Base-by-base conservation (phyloP, 2,888 invertebrate genomes). In the Zelleria hepariella region DNA sequence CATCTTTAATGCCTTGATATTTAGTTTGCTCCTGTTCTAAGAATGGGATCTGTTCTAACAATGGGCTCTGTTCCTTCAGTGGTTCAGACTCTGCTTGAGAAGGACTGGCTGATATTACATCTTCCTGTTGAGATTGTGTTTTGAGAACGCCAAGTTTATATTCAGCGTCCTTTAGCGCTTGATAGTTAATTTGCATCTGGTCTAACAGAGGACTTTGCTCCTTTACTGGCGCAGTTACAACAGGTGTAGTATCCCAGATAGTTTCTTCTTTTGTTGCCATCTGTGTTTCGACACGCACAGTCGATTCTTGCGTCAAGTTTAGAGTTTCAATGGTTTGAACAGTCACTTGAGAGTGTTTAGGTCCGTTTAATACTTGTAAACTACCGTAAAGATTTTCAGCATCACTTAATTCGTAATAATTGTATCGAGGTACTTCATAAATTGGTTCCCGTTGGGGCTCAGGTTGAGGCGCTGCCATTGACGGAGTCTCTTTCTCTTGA, bases 1-100 rank as follows among this genome's bases (percentile, higher is more conserved):
- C 77, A 64, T 81, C 80, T 57, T 65, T 66, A 62, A 79, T 68
- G 68, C 78, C 77, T 21, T 76, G 67, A 62, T 82, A n/a, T n/a
- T n/a, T n/a, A 78, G 32, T 24, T 53, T 15, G 32, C 15, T n/a
- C n/a, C 10, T 42, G 32, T 5, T 10, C 32, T 42, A 42, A n/a
- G n/a, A n/a, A n/a, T n/a, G n/a, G n/a, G n/a, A n/a, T n/a, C n/a
- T n/a, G 32, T 42, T 42, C 32, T 15, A 42, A 2, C 32, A 42
- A 42, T 42, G 32, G 32, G 15, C 32, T 42, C 15, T 42, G 32
- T 42, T 42, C 32, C 15, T 42, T 42, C 4, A 42, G 15, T 15
- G 32, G 32, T 15, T 2, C 6, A 42, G 15, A 15, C 4, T 42
- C 32, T 15, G 15, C 4, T 15, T 27, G n/a, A 5, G 51, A 21